A percentile compares a stretch with the other conserved stretches of the same genome.
These are phyloP conservation scores for Desmodus rotundus DNA, from an alignment of 2,113 vertebrate genomes.

Conservation along the genomic window DNA sequence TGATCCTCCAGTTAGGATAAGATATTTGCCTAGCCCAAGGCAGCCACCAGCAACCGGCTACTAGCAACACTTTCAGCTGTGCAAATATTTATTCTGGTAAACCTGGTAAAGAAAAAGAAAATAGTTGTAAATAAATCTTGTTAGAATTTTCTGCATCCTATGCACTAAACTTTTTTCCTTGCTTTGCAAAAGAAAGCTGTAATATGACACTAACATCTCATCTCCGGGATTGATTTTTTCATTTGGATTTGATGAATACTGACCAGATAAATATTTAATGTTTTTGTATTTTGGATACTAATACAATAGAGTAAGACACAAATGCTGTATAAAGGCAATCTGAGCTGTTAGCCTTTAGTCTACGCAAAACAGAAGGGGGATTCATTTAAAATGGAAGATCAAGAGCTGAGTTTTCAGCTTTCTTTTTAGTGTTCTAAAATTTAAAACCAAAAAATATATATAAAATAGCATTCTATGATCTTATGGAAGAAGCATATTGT, in stretches of 20 bases:
- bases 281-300: constrained; percentile 47
- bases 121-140: constrained; percentile 48
- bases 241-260: background rate
- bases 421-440: background rate
- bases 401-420: constrained; percentile 7
- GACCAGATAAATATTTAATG: constrained; percentile 58
- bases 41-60: constrained; percentile 6
- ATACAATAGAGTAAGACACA: background rate
- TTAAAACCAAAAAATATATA: constrained; percentile 18
- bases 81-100: constrained; percentile 68
- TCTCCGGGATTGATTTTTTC: constrained; percentile 27
- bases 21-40: background rate
- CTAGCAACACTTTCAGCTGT: constrained; percentile 60
- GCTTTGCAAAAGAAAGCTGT: constrained; percentile 59
- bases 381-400: constrained; percentile 5
- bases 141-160: constrained; percentile 41
- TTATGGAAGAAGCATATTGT: background rate
- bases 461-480: background rate
- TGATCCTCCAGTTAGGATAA: background rate
- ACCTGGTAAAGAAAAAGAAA: constrained; percentile 50
- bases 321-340: background rate
- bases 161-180: constrained; percentile 43
- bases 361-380: constrained; percentile 18
- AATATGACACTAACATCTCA: constrained; percentile 18
- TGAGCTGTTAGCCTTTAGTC: background rate